These are phyloP conservation scores for Orbicella faveolata DNA, from an alignment of 64 coral and sea anemone species.

Conservation along the genomic window DNA sequence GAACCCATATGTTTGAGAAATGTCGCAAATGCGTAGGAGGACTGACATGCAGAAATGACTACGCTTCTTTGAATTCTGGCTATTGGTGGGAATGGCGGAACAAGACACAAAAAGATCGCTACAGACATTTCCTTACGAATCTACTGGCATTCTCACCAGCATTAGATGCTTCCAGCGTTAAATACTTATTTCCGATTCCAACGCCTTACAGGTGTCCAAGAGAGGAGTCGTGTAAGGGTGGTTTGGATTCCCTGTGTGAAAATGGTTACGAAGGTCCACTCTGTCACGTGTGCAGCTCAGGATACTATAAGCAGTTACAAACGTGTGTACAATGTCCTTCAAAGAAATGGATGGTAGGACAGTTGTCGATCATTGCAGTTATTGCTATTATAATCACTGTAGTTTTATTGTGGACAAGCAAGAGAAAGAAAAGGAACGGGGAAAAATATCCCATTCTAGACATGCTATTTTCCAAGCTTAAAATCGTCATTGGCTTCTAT, in stretches of 20 bases:
- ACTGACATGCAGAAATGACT: too few species aligned
- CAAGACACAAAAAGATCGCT: neutral
- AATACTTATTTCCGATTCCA: neutral
- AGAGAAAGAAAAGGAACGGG: neutral
- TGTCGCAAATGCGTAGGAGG: too few species aligned
- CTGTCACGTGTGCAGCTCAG: neutral
- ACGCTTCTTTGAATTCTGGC: too few species aligned
- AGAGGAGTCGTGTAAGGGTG: neutral
- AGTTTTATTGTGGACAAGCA: neutral
- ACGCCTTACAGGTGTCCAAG: neutral
- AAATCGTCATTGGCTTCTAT: too few species aligned
- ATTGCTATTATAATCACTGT: neutral
- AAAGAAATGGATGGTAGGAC: neutral
- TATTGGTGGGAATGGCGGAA: too few species aligned
- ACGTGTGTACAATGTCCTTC: neutral
- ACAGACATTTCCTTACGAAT: neutral
- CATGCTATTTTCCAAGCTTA: neutral
- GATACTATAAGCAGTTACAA: neutral
- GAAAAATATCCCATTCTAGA: neutral
- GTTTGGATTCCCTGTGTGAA: neutral
- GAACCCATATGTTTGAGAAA: too few species aligned
- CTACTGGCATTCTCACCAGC: neutral
- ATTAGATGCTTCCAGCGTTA: neutral
- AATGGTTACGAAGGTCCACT: neutral
- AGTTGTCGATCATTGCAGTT: neutral